Base-by-base conservation (phyloP, 1,140 invertebrate genomes). In the Drosophila grimshawi region DNA sequence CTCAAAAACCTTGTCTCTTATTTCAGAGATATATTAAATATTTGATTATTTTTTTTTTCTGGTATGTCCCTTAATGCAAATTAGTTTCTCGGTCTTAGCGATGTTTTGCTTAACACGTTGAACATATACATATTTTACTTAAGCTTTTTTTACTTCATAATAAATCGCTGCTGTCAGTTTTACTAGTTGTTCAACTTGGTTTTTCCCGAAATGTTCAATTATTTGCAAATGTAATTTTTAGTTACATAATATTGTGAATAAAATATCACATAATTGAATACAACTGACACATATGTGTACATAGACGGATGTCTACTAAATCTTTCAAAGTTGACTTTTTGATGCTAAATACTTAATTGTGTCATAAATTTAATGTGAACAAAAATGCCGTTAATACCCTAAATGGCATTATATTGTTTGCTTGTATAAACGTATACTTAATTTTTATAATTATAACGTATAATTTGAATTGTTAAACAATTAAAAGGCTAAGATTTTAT, bases 1-100 rank as follows among this genome's bases (percentile, higher is more conserved):
- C 27, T 37, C 49, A 56, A 49, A 39, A 41, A 29, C 8, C 35
- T 56, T 56, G 37, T 41, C 33, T 11, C 53, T 43, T 57, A 43
- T 43, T 57, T 45, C 41, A 8, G 11, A 35, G n/a, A 61, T 32
- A 19, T 43, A 33, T 19, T 10, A 41, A 35, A 37, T 29, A 62
- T 32, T 37, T 11, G 32, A n/a, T 35, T 51, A 10, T 56, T 39
- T 10, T 39, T 4, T 45, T 3, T 46, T 46, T 27, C 6, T 19
- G 19, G 19, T 19, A 19, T 19, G 19, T 19, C 19, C 19, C 19
- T 19, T 19, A 19, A 19, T 19, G 19, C 19, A 19, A 19, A 19
- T 19, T 19, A 19, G 19, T 19, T 19, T 19, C 19, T 19, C 19
- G 19, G 19, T 19, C 19, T 19, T 19, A 8, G 7, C 4, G 51